Percentiles rank a stretch among this genome's conserved stretches.
phyloP scores from a whole-genome alignment of 2,888 invertebrate genomes.

The Epinotia ramella region DNA sequence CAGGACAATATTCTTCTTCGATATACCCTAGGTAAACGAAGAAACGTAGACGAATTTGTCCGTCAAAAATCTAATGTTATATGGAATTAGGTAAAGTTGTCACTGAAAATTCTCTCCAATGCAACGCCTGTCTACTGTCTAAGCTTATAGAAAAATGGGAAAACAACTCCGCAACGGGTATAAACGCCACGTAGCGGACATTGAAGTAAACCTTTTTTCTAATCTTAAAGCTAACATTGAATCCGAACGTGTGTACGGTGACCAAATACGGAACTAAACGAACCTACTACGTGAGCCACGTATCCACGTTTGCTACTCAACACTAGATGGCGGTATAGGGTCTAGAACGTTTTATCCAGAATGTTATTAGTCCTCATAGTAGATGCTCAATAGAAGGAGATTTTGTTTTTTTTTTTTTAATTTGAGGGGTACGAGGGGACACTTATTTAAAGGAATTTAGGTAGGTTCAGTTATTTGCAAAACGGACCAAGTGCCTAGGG shows the following conservation, averaged over 20 bases:
- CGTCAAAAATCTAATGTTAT: too few relatives aligned
- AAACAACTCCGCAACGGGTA: not conserved
- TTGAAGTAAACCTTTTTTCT: not conserved
- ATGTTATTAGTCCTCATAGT: not conserved
- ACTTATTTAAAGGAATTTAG: too few relatives aligned
- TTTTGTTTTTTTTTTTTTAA: too few relatives aligned
- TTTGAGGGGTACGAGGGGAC: not conserved
- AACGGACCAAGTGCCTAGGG: too few relatives aligned
- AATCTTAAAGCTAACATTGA: not conserved
- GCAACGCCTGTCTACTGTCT: not conserved
- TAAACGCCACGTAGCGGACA: constrained; percentile 33
- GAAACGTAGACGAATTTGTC: too few relatives aligned
- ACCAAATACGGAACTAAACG: not conserved
- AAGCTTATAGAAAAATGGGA: not conserved
- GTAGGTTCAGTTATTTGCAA: not conserved
- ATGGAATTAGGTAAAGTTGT: too few relatives aligned
- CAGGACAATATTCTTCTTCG: too few relatives aligned
- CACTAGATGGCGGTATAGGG: constrained; percentile 58
- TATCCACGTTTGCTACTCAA: constrained; percentile 48
- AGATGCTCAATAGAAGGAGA: not conserved
- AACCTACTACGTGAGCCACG: not conserved
- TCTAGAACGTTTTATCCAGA: not conserved
- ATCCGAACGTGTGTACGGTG: not conserved
- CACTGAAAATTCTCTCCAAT: too few relatives aligned
- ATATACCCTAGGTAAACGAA: too few relatives aligned